Evolutionary conservation across 1,140 invertebrate genomes (phyloP), one percentile per base, ranked within the genome.

Genomic region (Polypedilum vanderplanki): DNA sequence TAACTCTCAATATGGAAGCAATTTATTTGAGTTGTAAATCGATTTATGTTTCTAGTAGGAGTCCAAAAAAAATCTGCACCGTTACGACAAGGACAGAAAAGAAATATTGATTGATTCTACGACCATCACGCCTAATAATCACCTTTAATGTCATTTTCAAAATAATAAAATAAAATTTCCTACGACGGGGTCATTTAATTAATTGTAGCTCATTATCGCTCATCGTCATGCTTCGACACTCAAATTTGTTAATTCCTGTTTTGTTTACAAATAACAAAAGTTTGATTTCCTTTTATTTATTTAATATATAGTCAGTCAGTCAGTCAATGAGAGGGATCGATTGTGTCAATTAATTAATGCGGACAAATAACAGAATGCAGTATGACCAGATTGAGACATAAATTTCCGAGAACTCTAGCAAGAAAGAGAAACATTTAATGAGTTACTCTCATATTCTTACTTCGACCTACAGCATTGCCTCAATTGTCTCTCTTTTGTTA

Each of bases 321-420:
- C 9, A 46, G 41, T 46, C 41, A 46, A 46, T 46, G 15, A 46
- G 12, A n/a, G 46, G n/a, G 46, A 57, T 57, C n/a, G 46, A 57
- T 12, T 57, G 8, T 57, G 10, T 12, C 12, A 57, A 57, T 12
- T 15, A 12, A 57, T 57, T 57, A n/a, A n/a, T n/a, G 46, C 12
- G 46, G n/a, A 57, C n/a, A n/a, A 57, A 57, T 57, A 15, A 46
- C 9, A 46, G 24, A 33, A 33, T 33, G 24, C 24, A 33, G 24
- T 33, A 33, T 33, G 46, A 57, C 12, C 17, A 70, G 65, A 70
- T 70, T 70, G 65, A 70, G 65, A 70, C 65, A 70, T 70, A 70
- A 70, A 70, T 18, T 70, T 70, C 65, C 65, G 65, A 70, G 65
- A 70, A 70, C 65, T 70, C 65, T 70, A 70, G 17, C 65, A 70